Evolutionary conservation across 2,797 vertebrate species (phyloP).

Genomic region (Acrocephalus scirpaceus): DNA sequence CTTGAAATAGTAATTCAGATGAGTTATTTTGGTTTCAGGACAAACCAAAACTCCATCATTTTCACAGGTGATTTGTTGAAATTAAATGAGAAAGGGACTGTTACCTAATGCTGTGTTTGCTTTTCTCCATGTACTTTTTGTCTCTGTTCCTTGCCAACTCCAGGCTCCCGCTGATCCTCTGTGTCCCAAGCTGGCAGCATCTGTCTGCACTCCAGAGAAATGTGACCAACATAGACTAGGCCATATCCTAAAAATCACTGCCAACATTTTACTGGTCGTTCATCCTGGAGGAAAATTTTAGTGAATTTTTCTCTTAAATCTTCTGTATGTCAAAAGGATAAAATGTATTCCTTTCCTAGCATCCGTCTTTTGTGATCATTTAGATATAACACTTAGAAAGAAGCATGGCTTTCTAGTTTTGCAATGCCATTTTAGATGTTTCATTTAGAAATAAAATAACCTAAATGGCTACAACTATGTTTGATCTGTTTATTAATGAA

Average conservation of each 20-base stretch:
- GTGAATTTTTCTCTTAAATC: not conserved
- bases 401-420: not conserved
- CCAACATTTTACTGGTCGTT: not conserved
- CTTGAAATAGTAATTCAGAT: not conserved
- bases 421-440: not conserved
- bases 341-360: not conserved
- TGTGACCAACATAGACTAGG: not conserved
- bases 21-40: not conserved
- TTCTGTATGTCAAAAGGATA: not conserved
- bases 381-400: not conserved
- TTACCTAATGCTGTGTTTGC: slow-evolving; percentile 14
- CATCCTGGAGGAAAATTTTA: not conserved
- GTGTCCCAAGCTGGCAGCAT: slow-evolving; percentile 21
- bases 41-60: not conserved
- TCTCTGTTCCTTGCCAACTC: not conserved
- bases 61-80: not conserved
- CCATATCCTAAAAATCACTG: not conserved
- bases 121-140: not conserved
- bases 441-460: not conserved
- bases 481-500: not conserved
- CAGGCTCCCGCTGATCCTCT: not conserved
- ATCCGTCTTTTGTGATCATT: not conserved
- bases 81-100: not conserved
- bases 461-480: not conserved
- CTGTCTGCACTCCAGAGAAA: not conserved